Percentiles rank a stretch among this genome's conserved stretches.
Evolutionary conservation across 2,888 invertebrate genomes (phyloP).

Genomic region (Lordiphosa fenestrarum): DNA sequence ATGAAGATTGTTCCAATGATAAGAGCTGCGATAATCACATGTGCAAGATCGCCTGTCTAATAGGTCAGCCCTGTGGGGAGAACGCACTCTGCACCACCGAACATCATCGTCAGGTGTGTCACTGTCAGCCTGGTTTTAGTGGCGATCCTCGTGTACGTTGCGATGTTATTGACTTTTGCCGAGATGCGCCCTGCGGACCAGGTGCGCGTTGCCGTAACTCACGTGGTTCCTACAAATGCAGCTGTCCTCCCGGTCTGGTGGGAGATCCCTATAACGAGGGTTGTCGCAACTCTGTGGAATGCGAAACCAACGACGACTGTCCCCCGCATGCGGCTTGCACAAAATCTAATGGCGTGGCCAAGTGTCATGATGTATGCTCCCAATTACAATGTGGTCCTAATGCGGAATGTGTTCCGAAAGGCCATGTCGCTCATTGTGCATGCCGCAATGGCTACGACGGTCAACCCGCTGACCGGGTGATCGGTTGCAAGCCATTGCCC

Average conservation of each 20-base stretch:
- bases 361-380: conserved; percentile 92
- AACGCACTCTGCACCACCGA: conserved; percentile 93
- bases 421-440: conserved; percentile 89
- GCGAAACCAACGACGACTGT: conserved; percentile 89
- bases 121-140: conserved; percentile 93
- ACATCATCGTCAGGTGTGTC: conserved; percentile 88
- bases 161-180: conserved; percentile 88
- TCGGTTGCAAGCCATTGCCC: conserved; percentile 89
- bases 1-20: conserved; percentile 89
- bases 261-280: conserved; percentile 93
- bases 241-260: conserved; percentile 88
- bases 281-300: conserved; percentile 91
- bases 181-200: conserved; percentile 88
- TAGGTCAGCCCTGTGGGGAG: conserved; percentile 90
- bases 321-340: conserved; percentile 90
- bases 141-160: conserved; percentile 89
- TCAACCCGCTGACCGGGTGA: conserved; percentile 85
- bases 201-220: conserved; percentile 90
- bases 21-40: conserved; percentile 90
- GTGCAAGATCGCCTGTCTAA: conserved; percentile 92
- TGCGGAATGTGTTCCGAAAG: conserved; percentile 89
- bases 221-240: conserved; percentile 89
- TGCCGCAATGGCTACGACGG: conserved; percentile 90
- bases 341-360: conserved; percentile 86
- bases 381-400: conserved; percentile 89